A percentile compares a stretch with the other conserved stretches of the same genome.
These are phyloP conservation scores for Hydrolagus affinis DNA, from an alignment of 2,113 vertebrate genomes.

Conservation along the genomic window DNA sequence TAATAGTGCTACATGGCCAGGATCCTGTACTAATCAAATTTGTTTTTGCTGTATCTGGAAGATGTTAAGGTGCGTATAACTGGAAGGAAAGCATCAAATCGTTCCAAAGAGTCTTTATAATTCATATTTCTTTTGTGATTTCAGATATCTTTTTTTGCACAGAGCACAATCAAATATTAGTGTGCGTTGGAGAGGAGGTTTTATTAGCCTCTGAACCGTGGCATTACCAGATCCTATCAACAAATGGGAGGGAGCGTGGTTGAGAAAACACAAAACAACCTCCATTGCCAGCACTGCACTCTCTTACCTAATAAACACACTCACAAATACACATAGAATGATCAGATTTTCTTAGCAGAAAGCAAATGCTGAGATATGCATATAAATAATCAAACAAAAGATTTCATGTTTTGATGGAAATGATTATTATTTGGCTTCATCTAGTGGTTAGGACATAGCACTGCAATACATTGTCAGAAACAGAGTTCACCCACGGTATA, in stretches of 20 bases:
- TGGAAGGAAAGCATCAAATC: no score
- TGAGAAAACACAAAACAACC: background rate
- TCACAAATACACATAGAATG: no score
- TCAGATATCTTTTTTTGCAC: no score
- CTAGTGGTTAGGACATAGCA: slow-evolving; percentile 12
- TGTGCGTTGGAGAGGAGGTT: background rate
- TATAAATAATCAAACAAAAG: no score
- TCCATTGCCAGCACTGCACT: background rate
- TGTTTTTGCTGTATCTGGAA: no score
- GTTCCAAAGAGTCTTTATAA: no score
- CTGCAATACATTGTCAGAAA: background rate
- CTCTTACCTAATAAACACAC: background rate
- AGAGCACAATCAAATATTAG: no score
- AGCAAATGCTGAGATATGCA: background rate
- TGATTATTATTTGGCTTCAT: slow-evolving; percentile 29
- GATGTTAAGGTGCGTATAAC: no score
- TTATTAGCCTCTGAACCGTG: background rate
- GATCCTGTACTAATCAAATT: no score
- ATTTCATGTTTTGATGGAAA: background rate
- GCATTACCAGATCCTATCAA: background rate
- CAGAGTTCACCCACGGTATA: background rate
- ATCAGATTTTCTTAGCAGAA: background rate
- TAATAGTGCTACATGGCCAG: no score
- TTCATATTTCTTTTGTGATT: no score
- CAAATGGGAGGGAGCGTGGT: background rate